phyloP scores from a whole-genome alignment of 2,797 vertebrate genomes.

The Lutjanus campechanus region DNA sequence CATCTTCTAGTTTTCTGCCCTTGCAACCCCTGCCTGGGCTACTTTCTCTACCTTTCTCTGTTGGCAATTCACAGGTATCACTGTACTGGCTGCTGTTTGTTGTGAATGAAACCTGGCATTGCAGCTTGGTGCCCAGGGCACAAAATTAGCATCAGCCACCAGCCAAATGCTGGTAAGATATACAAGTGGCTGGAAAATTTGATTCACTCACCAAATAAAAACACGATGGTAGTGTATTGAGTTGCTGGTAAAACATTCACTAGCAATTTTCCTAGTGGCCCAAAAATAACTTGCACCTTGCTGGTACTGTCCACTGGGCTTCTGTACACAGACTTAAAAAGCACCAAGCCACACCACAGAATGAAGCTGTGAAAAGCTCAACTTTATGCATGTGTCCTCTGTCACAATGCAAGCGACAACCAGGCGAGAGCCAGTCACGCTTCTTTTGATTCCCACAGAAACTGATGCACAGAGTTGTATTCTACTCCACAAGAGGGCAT shows the following conservation, averaged over 20 bases:
- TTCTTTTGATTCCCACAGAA: neutral
- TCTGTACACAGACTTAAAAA: neutral
- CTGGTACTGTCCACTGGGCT: neutral
- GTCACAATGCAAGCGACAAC: neutral
- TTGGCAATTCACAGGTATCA: neutral
- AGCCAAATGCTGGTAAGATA: no score
- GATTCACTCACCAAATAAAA: no score
- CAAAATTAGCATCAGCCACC: no score
- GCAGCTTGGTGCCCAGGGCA: neutral
- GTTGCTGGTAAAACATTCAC: no score
- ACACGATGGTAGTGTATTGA: no score
- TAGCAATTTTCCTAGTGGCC: no score
- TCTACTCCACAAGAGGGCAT: neutral
- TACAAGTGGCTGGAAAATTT: no score
- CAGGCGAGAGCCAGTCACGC: no score
- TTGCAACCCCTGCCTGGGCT: neutral
- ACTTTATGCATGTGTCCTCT: neutral
- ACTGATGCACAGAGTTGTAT: neutral
- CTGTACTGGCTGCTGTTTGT: neutral
- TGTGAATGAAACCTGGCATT: neutral
- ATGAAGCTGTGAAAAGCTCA: neutral
- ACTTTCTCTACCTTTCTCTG: neutral
- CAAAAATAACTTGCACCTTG: no score
- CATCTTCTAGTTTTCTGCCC: neutral
- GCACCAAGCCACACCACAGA: no score